phyloP scores from a whole-genome alignment of 2,888 invertebrate genomes.

The Alviniconcha strummeri region DNA sequence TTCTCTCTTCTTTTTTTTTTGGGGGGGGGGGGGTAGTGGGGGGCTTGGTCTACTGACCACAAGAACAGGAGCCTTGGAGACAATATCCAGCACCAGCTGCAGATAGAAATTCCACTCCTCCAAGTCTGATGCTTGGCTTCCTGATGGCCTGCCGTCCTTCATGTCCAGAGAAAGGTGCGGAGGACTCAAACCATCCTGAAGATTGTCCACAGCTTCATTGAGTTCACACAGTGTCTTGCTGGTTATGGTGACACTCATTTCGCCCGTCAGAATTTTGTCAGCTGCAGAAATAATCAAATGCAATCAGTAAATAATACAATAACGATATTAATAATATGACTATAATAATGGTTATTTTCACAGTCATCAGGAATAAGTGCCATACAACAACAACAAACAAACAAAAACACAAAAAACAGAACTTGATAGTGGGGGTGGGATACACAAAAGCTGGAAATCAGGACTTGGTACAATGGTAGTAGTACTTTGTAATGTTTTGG shows the following conservation, averaged over 20 bases:
- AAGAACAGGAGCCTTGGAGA: constrained; percentile 38
- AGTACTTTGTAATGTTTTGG: no score
- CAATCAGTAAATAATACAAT: no score
- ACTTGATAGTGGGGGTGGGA: no score
- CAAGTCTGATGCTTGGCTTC: constrained; percentile 8
- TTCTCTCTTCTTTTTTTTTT: no score
- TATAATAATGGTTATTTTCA: no score
- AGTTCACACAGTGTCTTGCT: constrained; percentile 54
- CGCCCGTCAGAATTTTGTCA: constrained; percentile 60
- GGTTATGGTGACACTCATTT: constrained; percentile 62
- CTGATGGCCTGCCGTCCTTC: neutral
- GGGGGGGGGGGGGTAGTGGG: no score
- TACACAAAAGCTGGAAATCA: no score
- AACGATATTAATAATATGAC: no score
- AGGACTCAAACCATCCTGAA: constrained; percentile 25
- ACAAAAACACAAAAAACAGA: no score
- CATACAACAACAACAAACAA: no score
- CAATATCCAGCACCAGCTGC: constrained; percentile 40
- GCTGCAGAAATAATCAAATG: constrained; percentile 48
- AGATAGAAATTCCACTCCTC: constrained; percentile 39
- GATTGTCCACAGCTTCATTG: constrained; percentile 34
- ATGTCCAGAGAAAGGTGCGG: constrained; percentile 8
- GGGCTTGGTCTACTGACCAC: constrained; percentile 25
- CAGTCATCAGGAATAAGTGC: no score
- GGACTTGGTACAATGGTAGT: no score